Conservation (phyloP, 2,888 invertebrate species). For the Harmothoe impar region DNA sequence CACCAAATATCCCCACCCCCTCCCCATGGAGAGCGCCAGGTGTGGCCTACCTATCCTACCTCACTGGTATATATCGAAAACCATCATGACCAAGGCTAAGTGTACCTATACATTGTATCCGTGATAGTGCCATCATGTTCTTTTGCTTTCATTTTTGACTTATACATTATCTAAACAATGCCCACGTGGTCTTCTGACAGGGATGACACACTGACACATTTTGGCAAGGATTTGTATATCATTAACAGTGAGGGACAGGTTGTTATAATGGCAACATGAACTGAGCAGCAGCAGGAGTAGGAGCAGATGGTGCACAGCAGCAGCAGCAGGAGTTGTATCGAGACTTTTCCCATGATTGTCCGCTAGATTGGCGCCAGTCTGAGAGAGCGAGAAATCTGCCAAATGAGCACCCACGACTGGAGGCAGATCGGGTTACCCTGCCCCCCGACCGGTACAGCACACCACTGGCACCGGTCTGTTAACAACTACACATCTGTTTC, state of each 20-base stretch:
- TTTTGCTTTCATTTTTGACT: too few species aligned
- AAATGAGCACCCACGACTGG: conserved; percentile 55
- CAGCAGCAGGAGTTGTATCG: conserved; percentile 5
- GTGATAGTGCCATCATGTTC: too few species aligned
- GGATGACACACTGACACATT: too few species aligned
- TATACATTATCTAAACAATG: too few species aligned
- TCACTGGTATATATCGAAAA: neutral
- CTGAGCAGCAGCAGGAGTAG: neutral
- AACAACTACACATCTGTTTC: conserved; percentile 58
- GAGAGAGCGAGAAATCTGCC: conserved; percentile 45
- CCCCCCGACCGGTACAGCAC: conserved; percentile 22
- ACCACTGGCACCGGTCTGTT: conserved; percentile 42
- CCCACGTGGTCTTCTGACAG: too few species aligned
- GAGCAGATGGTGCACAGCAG: conserved; percentile 16
- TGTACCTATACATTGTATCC: too few species aligned
- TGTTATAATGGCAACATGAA: neutral
- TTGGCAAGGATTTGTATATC: too few species aligned
- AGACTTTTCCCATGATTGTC: conserved; percentile 55
- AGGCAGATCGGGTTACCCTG: conserved; percentile 29
- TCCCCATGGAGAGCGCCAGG: neutral
- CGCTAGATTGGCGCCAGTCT: conserved; percentile 54
- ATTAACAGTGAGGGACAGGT: neutral
- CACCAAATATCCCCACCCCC: neutral
- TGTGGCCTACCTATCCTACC: neutral
- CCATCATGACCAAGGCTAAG: too few species aligned